phyloP scores from a whole-genome alignment of 2,888 invertebrate species.

The Chironomus tentans region DNA sequence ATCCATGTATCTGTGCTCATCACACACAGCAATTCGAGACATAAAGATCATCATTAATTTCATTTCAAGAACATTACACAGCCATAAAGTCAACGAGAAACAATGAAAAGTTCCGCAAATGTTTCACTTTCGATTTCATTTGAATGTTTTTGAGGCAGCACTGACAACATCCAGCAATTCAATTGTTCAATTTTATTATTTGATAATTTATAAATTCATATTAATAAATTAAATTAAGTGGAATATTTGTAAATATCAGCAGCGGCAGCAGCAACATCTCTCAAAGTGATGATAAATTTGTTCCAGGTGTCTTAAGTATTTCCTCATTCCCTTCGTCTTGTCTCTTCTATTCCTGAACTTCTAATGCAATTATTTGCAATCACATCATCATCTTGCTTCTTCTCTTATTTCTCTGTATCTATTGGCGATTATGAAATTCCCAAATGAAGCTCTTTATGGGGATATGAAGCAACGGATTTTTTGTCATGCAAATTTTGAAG shows the following conservation, averaged over 20 bases:
- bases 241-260: neutral
- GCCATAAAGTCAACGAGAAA: neutral
- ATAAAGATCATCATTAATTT: too few species aligned
- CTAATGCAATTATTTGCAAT: neutral
- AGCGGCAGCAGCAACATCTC: neutral
- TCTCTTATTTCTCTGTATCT: neutral
- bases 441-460: neutral
- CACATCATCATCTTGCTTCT: neutral
- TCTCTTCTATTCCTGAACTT: neutral
- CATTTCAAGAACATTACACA: neutral
- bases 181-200: neutral
- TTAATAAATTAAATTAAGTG: too few species aligned
- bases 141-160: neutral
- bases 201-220: neutral
- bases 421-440: neutral
- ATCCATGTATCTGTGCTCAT: too few species aligned
- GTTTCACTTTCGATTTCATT: conserved; percentile 8
- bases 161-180: neutral
- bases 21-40: too few species aligned
- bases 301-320: neutral
- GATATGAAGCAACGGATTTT: too few species aligned
- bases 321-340: too few species aligned
- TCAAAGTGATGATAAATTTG: neutral
- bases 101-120: neutral
- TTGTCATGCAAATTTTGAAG: neutral